These are phyloP conservation scores for Spilogale gracilis DNA, from an alignment of 2,113 vertebrate species.

Conservation along the genomic window DNA sequence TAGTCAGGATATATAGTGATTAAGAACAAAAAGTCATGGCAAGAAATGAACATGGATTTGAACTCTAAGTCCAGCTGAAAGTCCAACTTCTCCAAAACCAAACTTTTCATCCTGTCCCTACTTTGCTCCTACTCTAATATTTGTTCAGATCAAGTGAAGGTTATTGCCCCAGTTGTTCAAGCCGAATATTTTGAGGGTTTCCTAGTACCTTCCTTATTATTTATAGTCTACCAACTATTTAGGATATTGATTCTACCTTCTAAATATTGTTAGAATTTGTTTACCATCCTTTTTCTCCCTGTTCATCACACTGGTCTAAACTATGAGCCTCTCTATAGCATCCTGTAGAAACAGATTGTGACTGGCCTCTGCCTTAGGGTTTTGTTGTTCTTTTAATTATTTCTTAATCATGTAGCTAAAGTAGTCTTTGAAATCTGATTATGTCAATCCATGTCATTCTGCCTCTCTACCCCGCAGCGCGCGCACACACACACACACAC, in stretches of 20 bases:
- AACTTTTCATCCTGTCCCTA: neutral
- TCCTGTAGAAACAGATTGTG: neutral
- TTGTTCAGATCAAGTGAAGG: neutral
- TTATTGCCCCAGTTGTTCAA: neutral
- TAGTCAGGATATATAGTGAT: neutral
- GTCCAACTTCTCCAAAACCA: neutral
- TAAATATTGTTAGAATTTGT: neutral
- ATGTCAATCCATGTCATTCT: neutral
- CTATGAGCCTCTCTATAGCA: neutral
- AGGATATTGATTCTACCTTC: neutral
- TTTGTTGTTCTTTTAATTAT: neutral
- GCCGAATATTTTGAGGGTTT: neutral
- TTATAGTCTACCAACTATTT: neutral
- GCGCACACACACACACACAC: too few relatives aligned
- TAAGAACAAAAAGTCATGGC: neutral
- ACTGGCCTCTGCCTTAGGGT: neutral
- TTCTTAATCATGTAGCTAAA: neutral
- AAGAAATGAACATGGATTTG: neutral
- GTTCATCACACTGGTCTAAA: neutral
- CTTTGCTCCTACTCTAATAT: neutral
- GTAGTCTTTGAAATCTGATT: neutral
- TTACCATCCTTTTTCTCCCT: neutral
- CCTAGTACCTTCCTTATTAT: neutral
- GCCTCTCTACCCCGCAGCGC: neutral
- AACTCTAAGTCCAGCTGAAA: neutral